phyloP scores from a whole-genome alignment of 2,113 vertebrate species.

The Cephalophus harveyi region DNA sequence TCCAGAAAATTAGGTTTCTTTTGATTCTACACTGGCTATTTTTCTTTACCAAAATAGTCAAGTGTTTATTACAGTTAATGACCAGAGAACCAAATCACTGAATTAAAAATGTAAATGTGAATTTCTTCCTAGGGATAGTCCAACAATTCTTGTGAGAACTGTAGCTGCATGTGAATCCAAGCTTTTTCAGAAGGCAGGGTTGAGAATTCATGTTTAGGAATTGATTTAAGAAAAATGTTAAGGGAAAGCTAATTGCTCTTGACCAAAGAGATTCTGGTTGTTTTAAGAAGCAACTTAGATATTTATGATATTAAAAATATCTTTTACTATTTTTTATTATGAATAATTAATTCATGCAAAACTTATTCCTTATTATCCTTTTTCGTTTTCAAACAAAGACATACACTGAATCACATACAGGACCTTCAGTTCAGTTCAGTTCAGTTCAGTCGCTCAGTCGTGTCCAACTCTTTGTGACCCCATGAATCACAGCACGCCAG shows the following conservation, averaged over 20 bases:
- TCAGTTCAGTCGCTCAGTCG: fast-evolving
- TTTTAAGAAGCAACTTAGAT: background rate
- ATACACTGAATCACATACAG: background rate
- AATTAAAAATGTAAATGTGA: background rate
- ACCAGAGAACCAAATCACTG: background rate
- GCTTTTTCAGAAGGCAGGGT: background rate
- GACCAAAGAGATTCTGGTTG: background rate
- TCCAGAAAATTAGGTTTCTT: background rate
- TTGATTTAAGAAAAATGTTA: background rate
- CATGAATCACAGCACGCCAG: too few species aligned
- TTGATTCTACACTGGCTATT: background rate
- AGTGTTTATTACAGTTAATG: background rate
- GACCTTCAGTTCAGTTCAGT: too few species aligned
- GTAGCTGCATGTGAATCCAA: background rate
- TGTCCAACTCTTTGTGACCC: too few species aligned
- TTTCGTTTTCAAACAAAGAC: background rate
- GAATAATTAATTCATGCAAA: background rate
- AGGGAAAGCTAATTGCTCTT: background rate
- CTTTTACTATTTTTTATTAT: background rate
- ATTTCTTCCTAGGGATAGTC: background rate
- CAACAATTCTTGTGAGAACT: background rate
- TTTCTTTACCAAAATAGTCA: background rate
- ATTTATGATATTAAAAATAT: background rate
- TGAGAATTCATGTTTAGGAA: background rate
- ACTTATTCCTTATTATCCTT: background rate